A percentile compares a stretch with the other conserved stretches of the same genome.
phyloP scores from a whole-genome alignment of 2,888 invertebrate genomes.

The Agonopterix arenella region DNA sequence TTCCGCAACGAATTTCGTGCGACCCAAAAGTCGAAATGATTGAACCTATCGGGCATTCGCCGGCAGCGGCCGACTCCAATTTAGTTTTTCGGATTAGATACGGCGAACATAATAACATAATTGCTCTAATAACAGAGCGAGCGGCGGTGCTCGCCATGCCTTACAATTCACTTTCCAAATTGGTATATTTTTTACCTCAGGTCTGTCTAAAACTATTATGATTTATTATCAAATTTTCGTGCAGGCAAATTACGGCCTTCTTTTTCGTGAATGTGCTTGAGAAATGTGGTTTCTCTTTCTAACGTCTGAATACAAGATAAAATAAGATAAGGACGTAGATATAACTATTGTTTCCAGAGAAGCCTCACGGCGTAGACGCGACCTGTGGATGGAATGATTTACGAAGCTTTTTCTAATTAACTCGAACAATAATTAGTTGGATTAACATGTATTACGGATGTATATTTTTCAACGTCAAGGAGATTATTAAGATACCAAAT shows the following conservation, averaged over 20 bases:
- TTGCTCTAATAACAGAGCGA: conserved; percentile 73
- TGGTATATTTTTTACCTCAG: conserved; percentile 70
- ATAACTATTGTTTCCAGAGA: conserved; percentile 49
- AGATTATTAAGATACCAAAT: conserved; percentile 42
- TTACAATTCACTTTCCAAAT: conserved; percentile 77
- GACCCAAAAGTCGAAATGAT: conserved; percentile 71
- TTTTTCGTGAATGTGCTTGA: conserved; percentile 50
- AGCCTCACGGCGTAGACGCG: conserved; percentile 53
- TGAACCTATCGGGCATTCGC: conserved; percentile 72
- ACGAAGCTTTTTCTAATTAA: conserved; percentile 64
- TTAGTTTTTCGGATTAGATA: conserved; percentile 77
- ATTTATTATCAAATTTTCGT: conserved; percentile 76
- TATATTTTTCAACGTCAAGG: conserved; percentile 50
- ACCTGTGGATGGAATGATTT: conserved; percentile 61
- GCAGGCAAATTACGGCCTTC: conserved; percentile 70
- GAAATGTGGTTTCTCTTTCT: conserved; percentile 48
- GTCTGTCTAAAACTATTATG: conserved; percentile 75
- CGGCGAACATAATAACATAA: conserved; percentile 76
- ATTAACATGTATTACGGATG: conserved; percentile 60
- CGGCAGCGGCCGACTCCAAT: conserved; percentile 74
- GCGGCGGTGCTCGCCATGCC: conserved; percentile 62
- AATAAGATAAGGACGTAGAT: conserved; percentile 46
- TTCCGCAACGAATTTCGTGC: conserved; percentile 77
- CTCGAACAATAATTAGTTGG: conserved; percentile 61
- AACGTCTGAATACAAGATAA: conserved; percentile 20